Conservation (phyloP, 2,797 vertebrate species). For the Bucorvus abyssinicus region DNA sequence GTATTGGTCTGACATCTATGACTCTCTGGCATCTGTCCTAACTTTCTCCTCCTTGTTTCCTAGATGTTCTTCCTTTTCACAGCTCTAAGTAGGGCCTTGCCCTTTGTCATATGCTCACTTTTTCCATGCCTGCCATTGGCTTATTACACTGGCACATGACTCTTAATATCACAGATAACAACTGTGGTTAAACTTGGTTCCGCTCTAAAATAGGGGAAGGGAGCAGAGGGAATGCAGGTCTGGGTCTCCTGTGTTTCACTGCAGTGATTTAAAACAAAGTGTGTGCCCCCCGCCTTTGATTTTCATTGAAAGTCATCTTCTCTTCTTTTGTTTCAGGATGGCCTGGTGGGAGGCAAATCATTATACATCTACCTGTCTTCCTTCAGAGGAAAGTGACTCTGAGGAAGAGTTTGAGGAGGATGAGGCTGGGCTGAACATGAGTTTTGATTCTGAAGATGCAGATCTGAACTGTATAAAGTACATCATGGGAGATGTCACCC, state of each 20-base stretch:
- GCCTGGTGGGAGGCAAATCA: conserved; percentile 88
- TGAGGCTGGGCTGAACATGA: conserved; percentile 35
- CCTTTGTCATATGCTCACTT: not conserved
- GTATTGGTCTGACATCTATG: not conserved
- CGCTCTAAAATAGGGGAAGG: not conserved
- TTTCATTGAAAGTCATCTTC: not conserved
- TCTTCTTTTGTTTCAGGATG: conserved; percentile 74
- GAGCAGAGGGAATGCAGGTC: not conserved
- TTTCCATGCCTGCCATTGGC: not conserved
- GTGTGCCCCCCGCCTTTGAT: not conserved
- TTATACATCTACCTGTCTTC: conserved; percentile 84
- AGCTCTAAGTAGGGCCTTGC: not conserved
- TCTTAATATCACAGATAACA: not conserved
- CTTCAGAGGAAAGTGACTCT: conserved; percentile 78
- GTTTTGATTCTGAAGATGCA: conserved; percentile 72
- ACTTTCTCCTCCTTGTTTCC: not conserved
- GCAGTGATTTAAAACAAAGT: not conserved
- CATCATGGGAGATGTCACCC: conserved; percentile 90
- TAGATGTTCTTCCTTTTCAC: not conserved
- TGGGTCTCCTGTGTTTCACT: not conserved
- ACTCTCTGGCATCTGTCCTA: not conserved
- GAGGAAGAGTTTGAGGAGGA: conserved; percentile 72
- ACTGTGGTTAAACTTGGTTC: not conserved
- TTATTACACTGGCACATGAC: not conserved
- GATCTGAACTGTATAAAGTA: conserved; percentile 81